These are phyloP conservation scores for Hypolimnas misippus DNA, from an alignment of 2,888 invertebrate species.

Conservation along the genomic window DNA sequence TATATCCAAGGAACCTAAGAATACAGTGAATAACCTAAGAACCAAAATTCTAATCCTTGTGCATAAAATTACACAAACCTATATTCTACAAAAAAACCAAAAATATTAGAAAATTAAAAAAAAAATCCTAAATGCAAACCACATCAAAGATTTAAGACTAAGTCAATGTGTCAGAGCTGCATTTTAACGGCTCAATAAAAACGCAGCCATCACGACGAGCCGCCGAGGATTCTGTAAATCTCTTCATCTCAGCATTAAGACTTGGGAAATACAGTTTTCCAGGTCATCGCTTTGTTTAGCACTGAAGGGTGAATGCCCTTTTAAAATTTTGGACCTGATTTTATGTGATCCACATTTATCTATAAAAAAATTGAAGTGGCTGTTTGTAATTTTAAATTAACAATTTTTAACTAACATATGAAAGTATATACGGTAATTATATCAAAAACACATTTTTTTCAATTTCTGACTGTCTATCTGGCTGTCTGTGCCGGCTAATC, in stretches of 20 bases:
- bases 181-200: slow-evolving; percentile 9
- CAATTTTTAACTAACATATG: too few relatives aligned
- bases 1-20: too few relatives aligned
- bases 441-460: too few relatives aligned
- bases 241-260: slow-evolving; percentile 6
- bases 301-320: slow-evolving; percentile 10
- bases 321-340: not conserved
- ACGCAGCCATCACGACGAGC: not conserved
- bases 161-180: not conserved
- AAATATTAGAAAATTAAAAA: not conserved
- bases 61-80: too few relatives aligned
- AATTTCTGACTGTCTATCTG: too few relatives aligned
- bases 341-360: too few relatives aligned
- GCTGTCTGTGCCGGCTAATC: too few relatives aligned
- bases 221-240: slow-evolving; percentile 8
- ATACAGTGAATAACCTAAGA: too few relatives aligned
- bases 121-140: not conserved
- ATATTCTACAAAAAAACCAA: not conserved
- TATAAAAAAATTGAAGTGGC: too few relatives aligned
- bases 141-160: not conserved
- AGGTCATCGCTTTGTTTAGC: slow-evolving; percentile 15
- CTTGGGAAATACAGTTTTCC: slow-evolving; percentile 18
- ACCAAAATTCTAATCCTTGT: too few relatives aligned
- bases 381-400: too few relatives aligned
- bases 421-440: too few relatives aligned